Percentiles rank a stretch among this genome's conserved stretches.
These are phyloP conservation scores for Aphelenchoides avenae DNA, from an alignment of 1,140 invertebrate species.

Conservation along the genomic window DNA sequence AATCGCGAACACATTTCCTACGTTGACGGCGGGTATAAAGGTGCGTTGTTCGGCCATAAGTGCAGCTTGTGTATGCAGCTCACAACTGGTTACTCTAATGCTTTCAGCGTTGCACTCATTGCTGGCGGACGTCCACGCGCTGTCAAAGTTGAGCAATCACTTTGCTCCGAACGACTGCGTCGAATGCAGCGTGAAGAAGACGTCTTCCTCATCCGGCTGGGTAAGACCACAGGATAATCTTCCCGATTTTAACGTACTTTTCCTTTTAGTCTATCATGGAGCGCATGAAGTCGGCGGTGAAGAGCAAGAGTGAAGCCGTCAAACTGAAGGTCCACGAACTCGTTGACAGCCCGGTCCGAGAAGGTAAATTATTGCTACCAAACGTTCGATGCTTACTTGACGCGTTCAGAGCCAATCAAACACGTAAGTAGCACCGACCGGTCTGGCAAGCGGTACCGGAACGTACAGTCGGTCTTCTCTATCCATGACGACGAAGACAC, in stretches of 20 bases:
- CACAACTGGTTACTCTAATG: conserved; percentile 7
- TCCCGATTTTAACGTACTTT: background rate
- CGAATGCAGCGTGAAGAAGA: conserved; percentile 39
- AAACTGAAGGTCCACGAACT: conserved; percentile 33
- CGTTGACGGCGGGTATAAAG: conserved; percentile 82
- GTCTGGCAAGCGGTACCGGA: conserved; percentile 31
- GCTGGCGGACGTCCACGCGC: conserved; percentile 40
- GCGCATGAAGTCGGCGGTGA: conserved; percentile 25
- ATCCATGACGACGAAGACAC: conserved; percentile 66
- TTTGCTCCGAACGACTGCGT: conserved; percentile 50
- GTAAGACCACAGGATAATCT: conserved; percentile 20
- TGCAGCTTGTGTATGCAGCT: conserved; percentile 7
- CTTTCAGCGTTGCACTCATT: conserved; percentile 56
- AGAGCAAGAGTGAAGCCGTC: conserved; percentile 19
- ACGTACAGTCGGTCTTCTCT: conserved; percentile 74
- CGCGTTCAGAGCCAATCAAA: conserved; percentile 20
- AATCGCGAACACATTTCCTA: conserved; percentile 86
- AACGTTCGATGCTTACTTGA: conserved; percentile 59
- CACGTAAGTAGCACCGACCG: conserved; percentile 30
- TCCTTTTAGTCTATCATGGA: conserved; percentile 33
- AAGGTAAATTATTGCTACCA: conserved; percentile 10
- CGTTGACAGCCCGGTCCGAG: conserved; percentile 14
- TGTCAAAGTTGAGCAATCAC: conserved; percentile 58
- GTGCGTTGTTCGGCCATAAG: conserved; percentile 41
- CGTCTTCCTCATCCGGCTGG: conserved; percentile 28